Base-by-base conservation (phyloP, 2,888 invertebrate genomes). In the Acanthosepion lycidas region DNA sequence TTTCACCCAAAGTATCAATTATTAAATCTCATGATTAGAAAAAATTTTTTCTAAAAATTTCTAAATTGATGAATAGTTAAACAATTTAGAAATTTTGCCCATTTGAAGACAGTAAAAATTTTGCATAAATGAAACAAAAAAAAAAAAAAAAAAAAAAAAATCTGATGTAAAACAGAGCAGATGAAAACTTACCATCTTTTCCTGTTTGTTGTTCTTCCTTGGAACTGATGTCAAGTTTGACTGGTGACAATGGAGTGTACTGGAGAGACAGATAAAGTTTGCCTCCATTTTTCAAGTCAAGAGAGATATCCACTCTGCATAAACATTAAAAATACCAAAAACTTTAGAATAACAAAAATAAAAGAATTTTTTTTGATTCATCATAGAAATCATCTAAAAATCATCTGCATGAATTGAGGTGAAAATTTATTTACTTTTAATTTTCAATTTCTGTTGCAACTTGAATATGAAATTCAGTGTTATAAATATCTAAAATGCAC, bases 211-310 rank as follows among this genome's bases (percentile, higher is more conserved):
- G 94, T 92, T 95, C 94, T 53, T 94, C 95, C n/a, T 97, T 97
- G 92, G 96, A 97, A 23, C 97, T 97, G 92, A 97, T 96, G 94
- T 97, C 97, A 48, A 98, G 97, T 94, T 97, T 97, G 95, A 98
- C 96, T 53, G 96, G 96, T 6, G 97, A 97, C 91, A 98, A 97
- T 0, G 97, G 96, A 0, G 98, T 97, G 95, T 98, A 98, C 94
- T 98, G 97, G 96, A 98, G 96, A 95, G 97, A 97, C 94, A 98
- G 96, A 92, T 96, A 97, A 64, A 98, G 97, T 94, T 97, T 97
- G 95, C 97, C 96, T 51, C 96, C 96, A 95, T 97, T 96, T 95
- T 97, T 97, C 95, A 97, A 97, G 95, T 97, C 97, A 94, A 98
- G 95, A 18, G 97, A 96, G 15, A 97, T 97, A 95, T 98, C 97